Conservation (phyloP, 2,888 invertebrate genomes). For the Bugula neritina region DNA sequence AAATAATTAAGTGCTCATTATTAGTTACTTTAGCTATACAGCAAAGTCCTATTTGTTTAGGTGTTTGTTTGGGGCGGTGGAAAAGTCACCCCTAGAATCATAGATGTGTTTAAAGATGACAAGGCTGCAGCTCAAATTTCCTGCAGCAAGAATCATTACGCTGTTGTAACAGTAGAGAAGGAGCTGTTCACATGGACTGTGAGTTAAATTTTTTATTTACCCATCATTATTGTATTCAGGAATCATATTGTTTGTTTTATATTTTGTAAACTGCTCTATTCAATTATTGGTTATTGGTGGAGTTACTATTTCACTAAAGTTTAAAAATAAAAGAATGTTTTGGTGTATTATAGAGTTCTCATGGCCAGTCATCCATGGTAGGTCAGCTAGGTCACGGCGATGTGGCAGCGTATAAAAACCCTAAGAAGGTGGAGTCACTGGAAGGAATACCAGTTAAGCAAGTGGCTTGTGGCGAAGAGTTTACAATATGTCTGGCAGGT, state of each 20-base stretch:
- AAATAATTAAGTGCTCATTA: no score
- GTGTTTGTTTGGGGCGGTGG: constrained; percentile 53
- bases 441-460: constrained; percentile 44
- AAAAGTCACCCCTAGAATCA: constrained; percentile 45
- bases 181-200: constrained; percentile 53
- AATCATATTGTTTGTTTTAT: no score
- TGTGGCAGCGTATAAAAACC: constrained; percentile 47
- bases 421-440: constrained; percentile 47
- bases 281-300: no score
- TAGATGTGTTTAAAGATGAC: constrained; percentile 47
- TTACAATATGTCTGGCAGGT: constrained; percentile 50
- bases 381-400: constrained; percentile 53
- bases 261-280: no score
- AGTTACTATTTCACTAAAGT: no score
- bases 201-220: constrained; percentile 33
- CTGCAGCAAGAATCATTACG: constrained; percentile 39
- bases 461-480: constrained; percentile 51
- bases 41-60: no score
- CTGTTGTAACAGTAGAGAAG: constrained; percentile 51
- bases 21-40: no score
- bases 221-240: no score
- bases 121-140: constrained; percentile 44
- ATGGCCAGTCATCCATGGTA: constrained; percentile 32
- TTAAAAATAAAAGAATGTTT: no score
- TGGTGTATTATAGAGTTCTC: not conserved